Conservation (phyloP, 2,888 invertebrate species). For the Cylloceria caligata region DNA sequence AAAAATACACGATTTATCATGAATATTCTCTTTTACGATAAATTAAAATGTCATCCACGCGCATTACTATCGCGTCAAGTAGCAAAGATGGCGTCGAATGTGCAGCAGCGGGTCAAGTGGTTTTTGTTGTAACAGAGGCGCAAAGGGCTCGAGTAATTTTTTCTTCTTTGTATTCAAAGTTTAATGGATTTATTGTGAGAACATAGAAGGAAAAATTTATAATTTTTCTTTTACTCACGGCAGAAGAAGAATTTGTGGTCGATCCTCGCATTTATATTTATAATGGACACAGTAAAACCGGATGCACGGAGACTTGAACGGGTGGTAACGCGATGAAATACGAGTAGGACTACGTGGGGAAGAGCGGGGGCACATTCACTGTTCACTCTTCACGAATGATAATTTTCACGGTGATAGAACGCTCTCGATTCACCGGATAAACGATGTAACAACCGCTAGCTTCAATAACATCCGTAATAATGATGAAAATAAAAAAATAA, state of each 20-base stretch:
- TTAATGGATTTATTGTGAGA: background rate
- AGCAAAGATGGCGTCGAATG: conserved; percentile 50
- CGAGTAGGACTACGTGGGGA: conserved; percentile 6
- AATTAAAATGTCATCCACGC: background rate
- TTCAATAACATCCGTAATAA: no score
- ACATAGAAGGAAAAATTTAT: background rate
- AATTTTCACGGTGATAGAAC: background rate
- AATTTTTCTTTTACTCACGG: background rate
- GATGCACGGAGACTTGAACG: conserved; percentile 36
- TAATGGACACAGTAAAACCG: background rate
- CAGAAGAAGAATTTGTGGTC: background rate
- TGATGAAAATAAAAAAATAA: background rate
- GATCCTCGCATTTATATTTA: background rate
- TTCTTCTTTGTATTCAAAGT: background rate
- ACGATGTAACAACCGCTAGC: no score
- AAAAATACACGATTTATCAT: background rate
- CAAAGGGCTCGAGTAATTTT: background rate
- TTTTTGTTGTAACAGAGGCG: conserved; percentile 31
- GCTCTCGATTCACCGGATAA: background rate
- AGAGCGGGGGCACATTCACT: conserved; percentile 17
- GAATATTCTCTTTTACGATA: background rate
- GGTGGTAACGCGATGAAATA: conserved; percentile 14
- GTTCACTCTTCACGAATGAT: conserved; percentile 11
- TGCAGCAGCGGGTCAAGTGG: conserved; percentile 47
- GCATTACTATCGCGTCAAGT: conserved; percentile 13